Evolutionary conservation across 2,113 vertebrate species (phyloP).

Genomic region (Cephalopholis sonnerati): DNA sequence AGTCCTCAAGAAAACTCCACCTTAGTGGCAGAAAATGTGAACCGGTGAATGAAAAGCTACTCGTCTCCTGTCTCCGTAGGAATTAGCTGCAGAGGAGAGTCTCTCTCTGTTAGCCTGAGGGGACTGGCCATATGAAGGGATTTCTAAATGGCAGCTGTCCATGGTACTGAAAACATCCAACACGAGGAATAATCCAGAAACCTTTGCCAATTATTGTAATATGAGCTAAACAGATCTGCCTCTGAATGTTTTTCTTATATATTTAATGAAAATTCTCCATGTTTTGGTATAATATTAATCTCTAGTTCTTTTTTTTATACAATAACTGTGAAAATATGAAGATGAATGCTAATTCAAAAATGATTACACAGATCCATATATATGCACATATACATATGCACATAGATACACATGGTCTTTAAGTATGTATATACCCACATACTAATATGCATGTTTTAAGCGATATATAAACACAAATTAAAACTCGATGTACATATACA

Average conservation of each 20-base stretch:
- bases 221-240: constrained; percentile 14
- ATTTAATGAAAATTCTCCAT: neutral
- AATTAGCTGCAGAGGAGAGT: constrained; percentile 42
- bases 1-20: constrained; percentile 63
- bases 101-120: constrained; percentile 33
- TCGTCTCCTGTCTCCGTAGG: constrained; percentile 43
- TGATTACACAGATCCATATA: neutral
- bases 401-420: neutral
- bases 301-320: no score
- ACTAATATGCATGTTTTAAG: neutral
- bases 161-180: constrained; percentile 61
- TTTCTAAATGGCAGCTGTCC: constrained; percentile 71
- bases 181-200: constrained; percentile 8
- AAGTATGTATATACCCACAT: no score
- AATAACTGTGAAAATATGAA: neutral
- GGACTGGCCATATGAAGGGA: constrained; percentile 28
- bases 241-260: neutral
- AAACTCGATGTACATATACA: neutral
- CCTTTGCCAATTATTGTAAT: constrained; percentile 33
- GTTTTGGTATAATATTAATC: neutral
- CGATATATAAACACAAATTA: no score
- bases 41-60: constrained; percentile 48
- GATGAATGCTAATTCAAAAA: neutral
- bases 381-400: neutral
- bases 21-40: constrained; percentile 44